Conservation (phyloP, 2,888 invertebrate species). For the Tanypteryx hageni region DNA sequence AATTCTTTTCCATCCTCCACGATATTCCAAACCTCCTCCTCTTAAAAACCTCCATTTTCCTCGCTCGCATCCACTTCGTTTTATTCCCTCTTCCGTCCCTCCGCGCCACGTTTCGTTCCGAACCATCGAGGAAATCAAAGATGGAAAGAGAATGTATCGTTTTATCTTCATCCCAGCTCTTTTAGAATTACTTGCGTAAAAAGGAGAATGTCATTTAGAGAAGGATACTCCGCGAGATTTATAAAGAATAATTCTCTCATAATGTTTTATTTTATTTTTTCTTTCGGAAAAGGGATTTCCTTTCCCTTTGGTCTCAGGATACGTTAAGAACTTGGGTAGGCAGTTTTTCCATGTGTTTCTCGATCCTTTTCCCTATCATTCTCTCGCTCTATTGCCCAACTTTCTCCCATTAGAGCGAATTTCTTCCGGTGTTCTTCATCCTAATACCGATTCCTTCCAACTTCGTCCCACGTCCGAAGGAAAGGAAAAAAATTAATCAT, state of each 20-base stretch:
- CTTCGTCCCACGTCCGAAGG: background rate
- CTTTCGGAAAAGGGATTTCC: background rate
- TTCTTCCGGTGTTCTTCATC: constrained; percentile 16
- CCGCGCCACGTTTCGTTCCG: constrained; percentile 56
- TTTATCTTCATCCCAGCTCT: background rate
- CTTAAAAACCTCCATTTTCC: background rate
- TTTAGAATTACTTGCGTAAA: background rate
- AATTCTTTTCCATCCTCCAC: constrained; percentile 34
- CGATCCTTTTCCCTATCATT: constrained; percentile 11
- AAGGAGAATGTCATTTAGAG: background rate
- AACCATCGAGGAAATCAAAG: background rate
- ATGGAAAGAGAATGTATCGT: background rate
- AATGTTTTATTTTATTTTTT: background rate
- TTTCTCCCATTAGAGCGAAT: constrained; percentile 29
- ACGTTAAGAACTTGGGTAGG: background rate
- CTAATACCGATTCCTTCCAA: background rate
- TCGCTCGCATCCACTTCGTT: too few species aligned
- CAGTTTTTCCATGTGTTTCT: background rate
- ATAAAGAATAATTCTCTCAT: background rate
- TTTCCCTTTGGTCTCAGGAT: background rate
- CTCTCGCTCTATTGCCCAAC: background rate
- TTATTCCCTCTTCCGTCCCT: background rate
- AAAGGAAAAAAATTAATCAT: background rate
- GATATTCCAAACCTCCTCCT: background rate
- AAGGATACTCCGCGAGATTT: background rate